Evolutionary conservation across 2,113 vertebrate species (phyloP).

Genomic region (Donacobius atricapilla): DNA sequence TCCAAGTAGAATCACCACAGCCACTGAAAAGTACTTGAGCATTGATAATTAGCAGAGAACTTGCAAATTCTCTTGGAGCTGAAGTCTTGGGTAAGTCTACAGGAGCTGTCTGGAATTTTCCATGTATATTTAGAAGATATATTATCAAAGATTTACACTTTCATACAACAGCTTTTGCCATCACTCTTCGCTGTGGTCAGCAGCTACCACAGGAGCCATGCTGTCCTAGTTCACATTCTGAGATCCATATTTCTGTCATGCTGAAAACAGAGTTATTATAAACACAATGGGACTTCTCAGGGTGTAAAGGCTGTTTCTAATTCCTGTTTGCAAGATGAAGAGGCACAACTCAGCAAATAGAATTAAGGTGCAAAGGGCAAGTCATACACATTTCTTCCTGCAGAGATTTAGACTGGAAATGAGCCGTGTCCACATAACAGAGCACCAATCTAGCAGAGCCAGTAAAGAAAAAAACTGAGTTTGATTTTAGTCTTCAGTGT

Average conservation of each 20-base stretch:
- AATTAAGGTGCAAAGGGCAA: not conserved
- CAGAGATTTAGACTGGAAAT: not conserved
- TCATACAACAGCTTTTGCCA: not conserved
- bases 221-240: not conserved
- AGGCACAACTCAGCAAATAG: not conserved
- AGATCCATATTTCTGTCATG: not conserved
- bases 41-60: not conserved
- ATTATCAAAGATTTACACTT: not conserved
- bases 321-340: not conserved
- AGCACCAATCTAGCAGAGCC: not conserved
- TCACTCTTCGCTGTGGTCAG: not conserved
- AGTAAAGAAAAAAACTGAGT: not conserved
- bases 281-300: not conserved
- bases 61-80: not conserved
- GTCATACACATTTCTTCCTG: not conserved
- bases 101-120: not conserved
- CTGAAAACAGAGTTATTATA: not conserved
- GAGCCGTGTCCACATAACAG: not conserved
- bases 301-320: not conserved
- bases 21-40: not conserved
- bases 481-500: not conserved
- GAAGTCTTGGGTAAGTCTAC: not conserved
- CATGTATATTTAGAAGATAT: fast-evolving
- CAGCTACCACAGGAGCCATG: not conserved
- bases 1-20: not conserved